These are phyloP conservation scores for Bugula neritina DNA, from an alignment of 2,888 invertebrate genomes.

Conservation along the genomic window DNA sequence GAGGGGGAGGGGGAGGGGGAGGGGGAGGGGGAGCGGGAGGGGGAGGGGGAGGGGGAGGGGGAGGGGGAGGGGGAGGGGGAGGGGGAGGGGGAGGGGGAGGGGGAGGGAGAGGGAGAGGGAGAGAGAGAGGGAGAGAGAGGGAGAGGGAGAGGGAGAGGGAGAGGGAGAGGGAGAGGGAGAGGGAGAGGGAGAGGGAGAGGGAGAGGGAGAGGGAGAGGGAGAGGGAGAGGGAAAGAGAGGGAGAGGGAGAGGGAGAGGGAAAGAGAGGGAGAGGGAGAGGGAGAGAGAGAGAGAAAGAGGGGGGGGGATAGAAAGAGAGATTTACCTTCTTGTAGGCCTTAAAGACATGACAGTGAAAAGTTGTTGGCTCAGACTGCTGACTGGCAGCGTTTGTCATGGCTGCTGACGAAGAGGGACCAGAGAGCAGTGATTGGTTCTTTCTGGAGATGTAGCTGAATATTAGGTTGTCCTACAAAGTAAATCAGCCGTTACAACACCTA, in stretches of 20 bases:
- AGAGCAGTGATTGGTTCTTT: background rate
- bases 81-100: conserved; percentile 31
- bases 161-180: conserved; percentile 35
- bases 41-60: conserved; percentile 34
- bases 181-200: conserved; percentile 27
- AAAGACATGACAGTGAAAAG: conserved; percentile 26
- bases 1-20: conserved; percentile 59
- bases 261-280: conserved; percentile 31
- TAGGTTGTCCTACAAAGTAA: conserved; percentile 8
- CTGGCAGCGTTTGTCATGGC: conserved; percentile 10
- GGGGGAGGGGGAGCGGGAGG: conserved; percentile 26
- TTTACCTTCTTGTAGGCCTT: conserved; percentile 26
- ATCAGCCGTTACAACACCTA: too few species aligned
- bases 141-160: conserved; percentile 38
- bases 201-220: conserved; percentile 13
- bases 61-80: conserved; percentile 33
- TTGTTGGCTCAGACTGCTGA: conserved; percentile 16
- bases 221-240: conserved; percentile 22
- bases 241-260: conserved; percentile 31
- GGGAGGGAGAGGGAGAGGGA: conserved; percentile 27
- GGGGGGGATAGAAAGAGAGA: too few species aligned
- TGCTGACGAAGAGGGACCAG: background rate
- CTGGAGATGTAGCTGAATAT: conserved; percentile 27
- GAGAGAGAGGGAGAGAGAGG: conserved; percentile 32
- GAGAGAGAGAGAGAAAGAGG: conserved; percentile 68